Percentiles rank a stretch among this genome's conserved stretches.
phyloP scores from a whole-genome alignment of 1,140 invertebrate species.

The Tetramorium alpestre region DNA sequence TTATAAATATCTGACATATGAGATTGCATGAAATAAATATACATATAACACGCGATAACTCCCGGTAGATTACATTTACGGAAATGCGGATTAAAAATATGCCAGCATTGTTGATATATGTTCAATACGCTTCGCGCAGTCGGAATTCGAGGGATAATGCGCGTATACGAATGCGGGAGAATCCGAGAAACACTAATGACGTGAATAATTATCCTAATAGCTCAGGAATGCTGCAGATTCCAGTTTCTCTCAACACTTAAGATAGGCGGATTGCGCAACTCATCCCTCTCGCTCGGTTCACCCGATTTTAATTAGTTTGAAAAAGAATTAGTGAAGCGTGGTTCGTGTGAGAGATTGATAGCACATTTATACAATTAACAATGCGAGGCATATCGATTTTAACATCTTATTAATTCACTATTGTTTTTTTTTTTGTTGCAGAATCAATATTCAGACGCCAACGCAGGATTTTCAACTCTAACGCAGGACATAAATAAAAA shows the following conservation, averaged over 20 bases:
- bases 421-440: background rate
- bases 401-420: background rate
- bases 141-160: background rate
- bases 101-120: background rate
- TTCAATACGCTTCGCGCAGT: background rate
- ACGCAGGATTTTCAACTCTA: background rate
- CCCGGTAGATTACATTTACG: background rate
- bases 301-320: slow-evolving; percentile 24
- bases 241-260: slow-evolving; percentile 17
- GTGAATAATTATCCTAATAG: slow-evolving; percentile 56
- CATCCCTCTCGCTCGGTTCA: slow-evolving; percentile 20
- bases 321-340: background rate
- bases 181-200: slow-evolving; percentile 47
- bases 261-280: slow-evolving; percentile 28
- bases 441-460: background rate
- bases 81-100: background rate
- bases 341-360: background rate
- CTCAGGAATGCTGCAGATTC: background rate
- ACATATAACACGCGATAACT: no score
- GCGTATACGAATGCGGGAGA: background rate
- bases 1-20: background rate
- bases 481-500: background rate
- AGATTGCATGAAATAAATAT: background rate
- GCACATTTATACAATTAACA: background rate
- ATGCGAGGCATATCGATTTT: background rate